These are phyloP conservation scores for Vidua macroura DNA, from an alignment of 2,113 vertebrate species.

Conservation along the genomic window DNA sequence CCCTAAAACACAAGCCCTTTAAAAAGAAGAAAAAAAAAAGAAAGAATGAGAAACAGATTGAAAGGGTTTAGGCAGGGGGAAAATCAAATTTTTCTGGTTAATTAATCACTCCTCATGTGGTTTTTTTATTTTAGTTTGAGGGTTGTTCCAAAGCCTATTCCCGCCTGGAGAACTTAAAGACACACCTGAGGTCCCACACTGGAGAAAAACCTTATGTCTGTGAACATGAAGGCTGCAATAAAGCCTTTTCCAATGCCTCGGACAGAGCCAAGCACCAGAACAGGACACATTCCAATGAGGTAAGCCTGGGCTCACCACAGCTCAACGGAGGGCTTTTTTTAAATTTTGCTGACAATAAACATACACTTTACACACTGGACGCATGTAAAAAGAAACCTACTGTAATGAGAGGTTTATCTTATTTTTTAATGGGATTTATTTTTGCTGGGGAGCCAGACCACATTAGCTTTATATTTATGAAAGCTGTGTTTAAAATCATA, in stretches of 20 bases:
- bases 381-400: conserved; percentile 49
- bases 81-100: conserved; percentile 55
- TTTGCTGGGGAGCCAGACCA: conserved; percentile 39
- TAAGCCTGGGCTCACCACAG: conserved; percentile 53
- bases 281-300: conserved; percentile 98
- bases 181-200: conserved; percentile 96
- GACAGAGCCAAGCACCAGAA: conserved; percentile 99
- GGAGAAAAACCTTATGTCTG: conserved; percentile 98
- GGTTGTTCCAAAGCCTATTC: conserved; percentile 97
- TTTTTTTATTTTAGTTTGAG: conserved; percentile 86
- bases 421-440: conserved; percentile 62
- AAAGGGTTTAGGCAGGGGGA: conserved; percentile 23
- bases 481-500: conserved; percentile 49
- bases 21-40: conserved; percentile 7
- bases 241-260: conserved; percentile 98
- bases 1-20: conserved; percentile 56
- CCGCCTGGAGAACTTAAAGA: conserved; percentile 97
- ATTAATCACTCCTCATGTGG: conserved; percentile 55
- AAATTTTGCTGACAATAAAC: conserved; percentile 59
- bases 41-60: conserved; percentile 68
- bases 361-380: conserved; percentile 43
- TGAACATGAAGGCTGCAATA: conserved; percentile 97
- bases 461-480: conserved; percentile 51
- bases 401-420: conserved; percentile 42
- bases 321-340: not conserved